Conservation (phyloP, 2,888 invertebrate species). For the Exephanes ischioxanthus region DNA sequence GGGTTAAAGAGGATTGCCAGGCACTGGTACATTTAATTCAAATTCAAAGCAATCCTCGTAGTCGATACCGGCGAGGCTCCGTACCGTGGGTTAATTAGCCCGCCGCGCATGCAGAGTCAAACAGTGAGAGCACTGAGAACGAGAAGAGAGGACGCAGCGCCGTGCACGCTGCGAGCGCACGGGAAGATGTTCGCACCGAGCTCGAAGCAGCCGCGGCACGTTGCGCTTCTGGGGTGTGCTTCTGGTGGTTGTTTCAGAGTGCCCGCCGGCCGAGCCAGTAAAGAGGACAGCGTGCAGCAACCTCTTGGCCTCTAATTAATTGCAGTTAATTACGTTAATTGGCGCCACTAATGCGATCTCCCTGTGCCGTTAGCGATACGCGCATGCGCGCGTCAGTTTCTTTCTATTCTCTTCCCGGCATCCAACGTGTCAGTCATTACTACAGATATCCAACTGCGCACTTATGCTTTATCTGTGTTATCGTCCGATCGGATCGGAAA, state of each 20-base stretch:
- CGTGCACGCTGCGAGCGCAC: conserved; percentile 12
- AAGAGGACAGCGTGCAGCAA: conserved; percentile 42
- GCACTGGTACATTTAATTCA: conserved; percentile 25
- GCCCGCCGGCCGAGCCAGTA: conserved; percentile 25
- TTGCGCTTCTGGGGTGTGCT: conserved; percentile 4
- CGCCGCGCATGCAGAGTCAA: conserved; percentile 31
- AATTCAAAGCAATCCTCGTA: conserved; percentile 1
- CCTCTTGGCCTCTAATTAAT: conserved; percentile 77
- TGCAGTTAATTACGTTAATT: conserved; percentile 79
- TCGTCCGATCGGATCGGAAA: no score
- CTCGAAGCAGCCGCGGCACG: conserved; percentile 14
- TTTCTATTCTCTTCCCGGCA: conserved; percentile 6
- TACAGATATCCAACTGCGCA: background rate
- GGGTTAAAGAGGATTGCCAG: background rate
- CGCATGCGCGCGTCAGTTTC: conserved; percentile 20
- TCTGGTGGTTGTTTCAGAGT: conserved; percentile 9
- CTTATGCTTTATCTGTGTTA: background rate
- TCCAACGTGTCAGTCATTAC: background rate
- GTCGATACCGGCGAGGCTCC: background rate
- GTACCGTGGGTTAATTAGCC: conserved; percentile 53
- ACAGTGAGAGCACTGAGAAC: conserved; percentile 31
- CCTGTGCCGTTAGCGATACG: conserved; percentile 36
- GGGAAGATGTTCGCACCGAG: conserved; percentile 5
- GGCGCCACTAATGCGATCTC: conserved; percentile 74
- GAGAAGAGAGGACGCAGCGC: background rate